A percentile compares a stretch with the other conserved stretches of the same genome.
Conservation (phyloP, 2,797 vertebrate genomes). For the Pachyuromys duprasi region DNA sequence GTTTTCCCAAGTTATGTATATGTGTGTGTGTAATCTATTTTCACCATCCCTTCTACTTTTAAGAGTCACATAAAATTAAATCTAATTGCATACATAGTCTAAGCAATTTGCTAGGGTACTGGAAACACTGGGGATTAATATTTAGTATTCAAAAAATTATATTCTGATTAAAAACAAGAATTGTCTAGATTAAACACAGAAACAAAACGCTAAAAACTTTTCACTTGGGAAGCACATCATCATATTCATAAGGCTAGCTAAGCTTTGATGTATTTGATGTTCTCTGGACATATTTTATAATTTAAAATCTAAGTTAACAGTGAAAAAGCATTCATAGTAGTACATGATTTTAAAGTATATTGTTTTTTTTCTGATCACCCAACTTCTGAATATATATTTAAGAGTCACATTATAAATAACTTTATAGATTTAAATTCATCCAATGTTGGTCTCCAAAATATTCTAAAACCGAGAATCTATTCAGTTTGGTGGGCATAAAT, state of each 20-base stretch:
- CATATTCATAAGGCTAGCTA: conserved; percentile 57
- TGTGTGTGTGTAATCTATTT: background rate
- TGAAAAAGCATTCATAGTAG: conserved; percentile 36
- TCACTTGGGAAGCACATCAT: background rate
- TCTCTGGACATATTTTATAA: conserved; percentile 17
- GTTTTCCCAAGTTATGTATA: background rate
- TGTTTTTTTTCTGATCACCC: background rate
- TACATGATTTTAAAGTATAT: background rate
- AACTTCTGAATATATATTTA: conserved; percentile 17
- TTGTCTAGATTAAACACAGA: conserved; percentile 49
- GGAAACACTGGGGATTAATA: conserved; percentile 10
- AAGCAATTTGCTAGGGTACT: background rate
- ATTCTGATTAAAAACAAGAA: conserved; percentile 42
- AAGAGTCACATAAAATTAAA: conserved; percentile 47
- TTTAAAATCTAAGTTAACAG: conserved; percentile 6
- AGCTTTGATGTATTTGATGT: conserved; percentile 51
- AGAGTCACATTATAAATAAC: background rate
- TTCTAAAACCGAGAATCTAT: conserved; percentile 15
- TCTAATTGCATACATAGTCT: conserved; percentile 51
- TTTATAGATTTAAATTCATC: background rate
- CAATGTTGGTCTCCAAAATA: background rate
- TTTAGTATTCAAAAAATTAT: conserved; percentile 40
- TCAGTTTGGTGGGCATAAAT: background rate
- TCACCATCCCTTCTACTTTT: background rate
- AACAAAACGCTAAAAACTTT: conserved; percentile 49